Percentiles rank a stretch among this genome's conserved stretches.
Conservation (phyloP, 2,797 vertebrate genomes). For the Cygnus olor region DNA sequence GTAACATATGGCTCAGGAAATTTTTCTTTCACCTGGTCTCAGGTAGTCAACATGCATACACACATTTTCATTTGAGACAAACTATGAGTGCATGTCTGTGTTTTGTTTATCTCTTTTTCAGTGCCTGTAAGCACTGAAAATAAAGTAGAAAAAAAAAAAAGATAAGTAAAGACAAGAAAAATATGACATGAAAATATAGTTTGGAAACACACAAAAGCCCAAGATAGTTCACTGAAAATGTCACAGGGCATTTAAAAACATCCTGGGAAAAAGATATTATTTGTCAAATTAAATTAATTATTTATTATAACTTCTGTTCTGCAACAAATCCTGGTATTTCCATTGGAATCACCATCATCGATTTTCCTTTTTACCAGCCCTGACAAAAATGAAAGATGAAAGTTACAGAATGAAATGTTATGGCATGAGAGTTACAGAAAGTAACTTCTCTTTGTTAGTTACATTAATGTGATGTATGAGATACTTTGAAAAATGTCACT, state of each 20-base stretch:
- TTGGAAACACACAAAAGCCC: not conserved
- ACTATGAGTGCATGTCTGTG: rapidly evolving
- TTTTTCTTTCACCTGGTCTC: not conserved
- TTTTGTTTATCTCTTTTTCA: not conserved
- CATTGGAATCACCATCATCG: not conserved
- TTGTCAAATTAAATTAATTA: slow-evolving; percentile 10
- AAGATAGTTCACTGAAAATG: not conserved
- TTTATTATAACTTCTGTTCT: not conserved
- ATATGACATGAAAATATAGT: not conserved
- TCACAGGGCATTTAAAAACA: not conserved
- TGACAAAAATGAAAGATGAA: not conserved
- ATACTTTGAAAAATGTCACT: not conserved
- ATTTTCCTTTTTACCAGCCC: not conserved
- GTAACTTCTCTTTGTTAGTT: not conserved
- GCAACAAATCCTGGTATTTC: slow-evolving; percentile 10
- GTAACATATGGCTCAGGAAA: not conserved
- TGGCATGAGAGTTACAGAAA: not conserved
- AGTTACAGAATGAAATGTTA: too few species aligned
- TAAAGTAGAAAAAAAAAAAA: not conserved
- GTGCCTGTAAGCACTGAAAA: not conserved
- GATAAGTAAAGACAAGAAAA: not conserved
- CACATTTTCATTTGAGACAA: not conserved
- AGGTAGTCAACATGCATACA: not conserved
- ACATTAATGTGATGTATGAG: not conserved
- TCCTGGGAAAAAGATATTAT: not conserved